Conservation (phyloP, 2,113 vertebrate species). For the Recurvirostra avosetta region DNA sequence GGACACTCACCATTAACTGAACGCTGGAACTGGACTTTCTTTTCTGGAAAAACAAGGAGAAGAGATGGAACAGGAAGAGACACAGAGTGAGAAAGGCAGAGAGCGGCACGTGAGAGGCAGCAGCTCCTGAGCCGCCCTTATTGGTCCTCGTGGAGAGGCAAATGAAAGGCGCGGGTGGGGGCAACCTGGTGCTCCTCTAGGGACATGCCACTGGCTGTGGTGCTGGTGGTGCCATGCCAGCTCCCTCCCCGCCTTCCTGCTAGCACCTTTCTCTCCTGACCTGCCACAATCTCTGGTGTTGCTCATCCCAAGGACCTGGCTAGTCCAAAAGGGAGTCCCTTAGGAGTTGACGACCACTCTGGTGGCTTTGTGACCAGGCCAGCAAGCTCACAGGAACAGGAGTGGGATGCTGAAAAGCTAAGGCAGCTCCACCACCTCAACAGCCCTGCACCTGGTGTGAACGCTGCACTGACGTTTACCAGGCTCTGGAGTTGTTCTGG, state of each 20-base stretch:
- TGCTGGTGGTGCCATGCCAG: background rate
- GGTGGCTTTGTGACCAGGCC: background rate
- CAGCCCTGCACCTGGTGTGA: background rate
- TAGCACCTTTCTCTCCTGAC: background rate
- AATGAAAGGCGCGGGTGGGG: background rate
- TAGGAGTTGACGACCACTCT: background rate
- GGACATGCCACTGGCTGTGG: background rate
- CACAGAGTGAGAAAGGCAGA: conserved; percentile 79
- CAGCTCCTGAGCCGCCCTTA: conserved; percentile 63
- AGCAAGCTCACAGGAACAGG: background rate
- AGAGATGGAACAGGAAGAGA: conserved; percentile 88
- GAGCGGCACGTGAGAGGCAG: conserved; percentile 66
- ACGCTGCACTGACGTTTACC: background rate
- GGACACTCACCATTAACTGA: conserved; percentile 93
- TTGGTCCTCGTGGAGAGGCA: background rate
- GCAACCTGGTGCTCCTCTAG: background rate
- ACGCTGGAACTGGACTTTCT: conserved; percentile 93
- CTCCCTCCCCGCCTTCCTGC: background rate
- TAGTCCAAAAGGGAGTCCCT: background rate
- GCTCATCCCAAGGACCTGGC: background rate
- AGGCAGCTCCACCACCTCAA: background rate
- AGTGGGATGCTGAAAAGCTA: background rate
- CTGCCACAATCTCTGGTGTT: background rate
- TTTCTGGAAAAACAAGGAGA: conserved; percentile 94
- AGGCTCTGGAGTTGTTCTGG: background rate